Evolutionary conservation across 2,113 vertebrate species (phyloP).

Genomic region (Anhinga rufa): DNA sequence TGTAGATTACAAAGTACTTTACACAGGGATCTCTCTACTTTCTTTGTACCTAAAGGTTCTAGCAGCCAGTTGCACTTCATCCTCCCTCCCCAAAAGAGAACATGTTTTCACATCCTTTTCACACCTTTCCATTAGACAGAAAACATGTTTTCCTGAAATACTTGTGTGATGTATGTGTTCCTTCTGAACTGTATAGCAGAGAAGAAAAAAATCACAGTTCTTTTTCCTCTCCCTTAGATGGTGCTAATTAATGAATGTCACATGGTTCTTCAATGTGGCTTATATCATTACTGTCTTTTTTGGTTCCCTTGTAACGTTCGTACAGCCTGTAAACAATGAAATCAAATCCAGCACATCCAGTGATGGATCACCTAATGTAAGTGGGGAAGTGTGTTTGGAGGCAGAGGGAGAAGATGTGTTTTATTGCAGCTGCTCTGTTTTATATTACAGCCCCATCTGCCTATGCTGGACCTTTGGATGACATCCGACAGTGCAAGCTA

Average conservation of each 20-base stretch:
- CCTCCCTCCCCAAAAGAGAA: background rate
- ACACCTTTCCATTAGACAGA: background rate
- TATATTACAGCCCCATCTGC: constrained; percentile 1
- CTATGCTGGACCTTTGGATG: background rate
- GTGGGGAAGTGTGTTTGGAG: background rate
- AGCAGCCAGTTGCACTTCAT: fast-evolving
- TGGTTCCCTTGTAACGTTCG: background rate
- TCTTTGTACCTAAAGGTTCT: background rate
- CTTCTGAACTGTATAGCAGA: background rate
- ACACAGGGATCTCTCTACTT: background rate
- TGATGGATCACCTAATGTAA: background rate
- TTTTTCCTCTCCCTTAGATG: background rate
- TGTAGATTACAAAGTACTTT: background rate
- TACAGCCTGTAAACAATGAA: background rate
- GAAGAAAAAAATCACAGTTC: background rate
- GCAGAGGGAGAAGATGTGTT: background rate
- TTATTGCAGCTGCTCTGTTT: background rate
- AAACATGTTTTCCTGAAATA: background rate
- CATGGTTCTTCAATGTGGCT: background rate
- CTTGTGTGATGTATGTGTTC: background rate
- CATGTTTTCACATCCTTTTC: background rate
- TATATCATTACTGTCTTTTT: background rate
- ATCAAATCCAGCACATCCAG: background rate
- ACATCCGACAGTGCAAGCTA: background rate
- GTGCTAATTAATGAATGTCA: background rate